These are phyloP conservation scores for Heliconius hermathena DNA, from an alignment of 1,140 invertebrate species.

Conservation along the genomic window DNA sequence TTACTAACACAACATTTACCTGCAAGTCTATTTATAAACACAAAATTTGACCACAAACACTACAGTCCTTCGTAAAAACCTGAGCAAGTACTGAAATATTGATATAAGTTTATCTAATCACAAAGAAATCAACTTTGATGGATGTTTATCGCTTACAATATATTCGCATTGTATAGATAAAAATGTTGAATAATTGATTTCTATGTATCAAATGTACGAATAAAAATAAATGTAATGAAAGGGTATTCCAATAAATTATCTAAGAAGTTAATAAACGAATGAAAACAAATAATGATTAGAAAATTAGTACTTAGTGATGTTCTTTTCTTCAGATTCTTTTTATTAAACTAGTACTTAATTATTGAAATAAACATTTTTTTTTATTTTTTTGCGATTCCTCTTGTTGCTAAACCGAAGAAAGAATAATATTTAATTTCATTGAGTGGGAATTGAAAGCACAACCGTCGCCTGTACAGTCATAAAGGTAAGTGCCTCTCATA, in stretches of 20 bases:
- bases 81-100: background rate
- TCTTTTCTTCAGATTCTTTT: too few species aligned
- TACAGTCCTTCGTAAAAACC: background rate
- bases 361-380: too few species aligned
- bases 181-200: background rate
- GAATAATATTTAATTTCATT: too few species aligned
- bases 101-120: constrained; percentile 14
- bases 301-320: too few species aligned
- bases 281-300: too few species aligned
- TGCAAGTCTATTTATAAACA: background rate
- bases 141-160: background rate
- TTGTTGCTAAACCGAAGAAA: too few species aligned
- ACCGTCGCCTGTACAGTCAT: too few species aligned
- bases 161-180: constrained; percentile 15
- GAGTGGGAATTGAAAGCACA: too few species aligned
- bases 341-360: too few species aligned
- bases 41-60: background rate
- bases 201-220: background rate
- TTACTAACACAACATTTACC: background rate
- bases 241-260: background rate
- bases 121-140: constrained; percentile 8
- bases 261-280: too few species aligned
- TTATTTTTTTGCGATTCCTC: too few species aligned
- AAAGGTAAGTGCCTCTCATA: background rate
- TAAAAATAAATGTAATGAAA: background rate